These are phyloP conservation scores for Branchipolynoe longqiensis DNA, from an alignment of 2,888 invertebrate species.

Conservation along the genomic window DNA sequence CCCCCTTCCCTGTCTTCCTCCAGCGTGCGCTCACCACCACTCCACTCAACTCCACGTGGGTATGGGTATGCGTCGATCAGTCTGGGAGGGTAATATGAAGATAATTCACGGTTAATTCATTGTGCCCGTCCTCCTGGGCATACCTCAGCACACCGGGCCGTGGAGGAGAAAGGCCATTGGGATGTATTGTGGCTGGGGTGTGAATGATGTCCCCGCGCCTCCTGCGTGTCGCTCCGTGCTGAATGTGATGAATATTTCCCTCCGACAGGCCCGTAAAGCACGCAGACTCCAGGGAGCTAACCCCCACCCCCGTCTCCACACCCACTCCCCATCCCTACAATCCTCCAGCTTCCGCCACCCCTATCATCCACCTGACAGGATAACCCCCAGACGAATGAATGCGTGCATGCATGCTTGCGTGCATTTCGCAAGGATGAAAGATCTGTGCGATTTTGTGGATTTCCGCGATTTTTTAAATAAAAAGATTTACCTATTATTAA, in stretches of 20 bases:
- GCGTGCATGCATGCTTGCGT: too few relatives aligned
- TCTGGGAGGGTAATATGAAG: conserved; percentile 50
- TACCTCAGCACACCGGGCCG: not conserved
- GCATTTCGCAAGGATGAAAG: too few relatives aligned
- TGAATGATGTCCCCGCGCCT: conserved; percentile 20
- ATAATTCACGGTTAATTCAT: conserved; percentile 54
- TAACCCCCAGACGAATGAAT: too few relatives aligned
- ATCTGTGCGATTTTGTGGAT: too few relatives aligned
- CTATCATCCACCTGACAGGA: too few relatives aligned
- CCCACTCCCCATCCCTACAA: too few relatives aligned
- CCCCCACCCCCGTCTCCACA: too few relatives aligned
- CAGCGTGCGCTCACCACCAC: not conserved
- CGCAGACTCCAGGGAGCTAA: conserved; percentile 26
- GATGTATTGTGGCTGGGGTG: conserved; percentile 25
- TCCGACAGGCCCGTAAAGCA: not conserved
- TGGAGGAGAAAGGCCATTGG: not conserved
- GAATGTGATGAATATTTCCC: conserved; percentile 52
- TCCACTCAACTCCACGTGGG: conserved; percentile 8
- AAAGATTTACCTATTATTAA: too few relatives aligned
- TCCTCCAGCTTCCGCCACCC: too few relatives aligned
- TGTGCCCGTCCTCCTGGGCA: conserved; percentile 3
- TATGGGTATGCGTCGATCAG: not conserved
- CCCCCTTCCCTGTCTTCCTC: too few relatives aligned
- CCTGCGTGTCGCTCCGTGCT: conserved; percentile 41
- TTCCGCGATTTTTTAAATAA: too few relatives aligned